Base-by-base conservation (phyloP, 2,888 invertebrate genomes). In the Epirrhoe tristata region DNA sequence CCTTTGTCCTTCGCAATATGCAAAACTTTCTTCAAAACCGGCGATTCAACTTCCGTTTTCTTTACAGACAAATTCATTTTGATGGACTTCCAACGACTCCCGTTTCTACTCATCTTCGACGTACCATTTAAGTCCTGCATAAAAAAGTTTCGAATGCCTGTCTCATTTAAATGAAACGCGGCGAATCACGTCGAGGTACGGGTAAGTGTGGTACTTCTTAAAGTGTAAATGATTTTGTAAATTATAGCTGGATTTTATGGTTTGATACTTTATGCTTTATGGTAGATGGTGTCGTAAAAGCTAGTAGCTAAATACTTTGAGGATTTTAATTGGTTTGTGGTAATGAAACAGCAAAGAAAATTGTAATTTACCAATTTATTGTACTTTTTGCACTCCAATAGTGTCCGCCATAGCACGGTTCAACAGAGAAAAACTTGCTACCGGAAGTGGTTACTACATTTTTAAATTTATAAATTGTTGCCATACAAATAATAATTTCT, bases 81-180 rank as follows among this genome's bases (percentile, higher is more conserved):
- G 68, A 90, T 80, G 72, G 85, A 86, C 83, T 86, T 89, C 91
- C 91, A 91, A 80, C 84, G 89, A 75, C 82, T 85, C 55, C 80
- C 76, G 57, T 76, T 80, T 77, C 82, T 89, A 79, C 80, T 88
- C 88, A 89, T 91, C 74, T 76, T 81, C 66, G 69, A 66, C 63
- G 70, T 66, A 60, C 55, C 67, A 58, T 68, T 70, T 63, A 61
- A 52, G 59, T 70, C 46, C 53, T 71, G 65, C 68, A 71, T 72
- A 59, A 63, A 72, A 69, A 74, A 72, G 64, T 71, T 72, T 60
- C 59, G 67, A 73, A 67, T 68, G 60, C 58, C 56, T 69, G 69
- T 71, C 70, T 72, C 67, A 69, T 75, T 75, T 70, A 69, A 74
- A 70, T 70, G 62, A 63, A 66, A 63, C 62, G 70, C 61, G 54